Base-by-base conservation (phyloP, 2,888 invertebrate genomes). In the Latrodectus elegans region DNA sequence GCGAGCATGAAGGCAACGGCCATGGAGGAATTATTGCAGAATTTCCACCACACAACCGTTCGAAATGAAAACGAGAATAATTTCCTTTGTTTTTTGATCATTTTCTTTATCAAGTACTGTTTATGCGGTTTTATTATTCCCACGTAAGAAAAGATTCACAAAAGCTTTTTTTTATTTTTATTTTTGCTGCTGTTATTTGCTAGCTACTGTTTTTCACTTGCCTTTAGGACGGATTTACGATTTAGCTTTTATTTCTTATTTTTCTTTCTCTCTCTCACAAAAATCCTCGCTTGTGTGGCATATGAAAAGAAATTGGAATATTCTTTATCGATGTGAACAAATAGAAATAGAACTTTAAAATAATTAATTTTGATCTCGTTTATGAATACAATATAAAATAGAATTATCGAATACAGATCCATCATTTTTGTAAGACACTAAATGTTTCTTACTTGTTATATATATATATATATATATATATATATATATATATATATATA, bases 111-210 rank as follows among this genome's bases (percentile, higher is more conserved):
- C 15, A 64, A 75, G 65, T 68, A 76, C 72, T 75, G 75, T 67
- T 81, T 77, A 72, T 73, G 76, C 76, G 52, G 51, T n/a, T 68
- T 87, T 81, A 81, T 81, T 87, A 87, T 87, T 87, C 84, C 65
- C 26, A 65, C 71, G 64, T 51, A 65, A 83, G 70, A 71, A 51
- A 67, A 14, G 72, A 71, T 73, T 38, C 14, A n/a, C 49, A 60
- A 17, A 38, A 49, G 51, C 17, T 17, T n/a, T 76, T 76, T 38
- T 1, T n/a, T n/a, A n/a, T n/a, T n/a, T 15, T 3, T 15, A 38
- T 70, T 76, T 76, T 76, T 76, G 65, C 67, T 67, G 65, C 65
- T 38, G 11, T 52, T 11, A n/a, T n/a, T 52, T 67, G 9, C 65
- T 10, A 76, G 76, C 76, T 76, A 67, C 76, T 67, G 67, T 76